These are phyloP conservation scores for Trematomus loennbergii DNA, from an alignment of 2,113 vertebrate species.

Conservation along the genomic window DNA sequence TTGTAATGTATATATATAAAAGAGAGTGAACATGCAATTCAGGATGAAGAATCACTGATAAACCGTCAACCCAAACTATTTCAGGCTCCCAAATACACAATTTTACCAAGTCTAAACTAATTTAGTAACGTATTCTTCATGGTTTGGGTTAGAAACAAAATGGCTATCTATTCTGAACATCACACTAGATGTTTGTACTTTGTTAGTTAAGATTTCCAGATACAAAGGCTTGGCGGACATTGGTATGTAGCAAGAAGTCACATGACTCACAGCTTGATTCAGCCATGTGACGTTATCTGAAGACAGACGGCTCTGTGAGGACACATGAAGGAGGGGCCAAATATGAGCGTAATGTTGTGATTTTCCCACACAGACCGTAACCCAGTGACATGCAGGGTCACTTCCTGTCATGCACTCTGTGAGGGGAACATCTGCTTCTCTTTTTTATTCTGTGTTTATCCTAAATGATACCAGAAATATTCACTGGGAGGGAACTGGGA, in stretches of 20 bases:
- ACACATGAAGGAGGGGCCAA: neutral
- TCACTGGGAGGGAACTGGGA: neutral
- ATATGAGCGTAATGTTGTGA: neutral
- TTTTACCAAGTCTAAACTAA: neutral
- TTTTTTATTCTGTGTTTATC: neutral
- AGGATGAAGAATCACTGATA: neutral
- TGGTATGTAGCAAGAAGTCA: neutral
- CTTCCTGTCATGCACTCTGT: constrained; percentile 12
- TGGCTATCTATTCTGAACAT: neutral
- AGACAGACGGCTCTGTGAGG: neutral
- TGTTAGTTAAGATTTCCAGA: neutral
- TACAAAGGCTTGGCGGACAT: neutral
- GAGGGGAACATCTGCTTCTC: neutral
- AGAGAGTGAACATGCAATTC: too few relatives aligned
- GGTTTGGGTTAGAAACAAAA: too few relatives aligned
- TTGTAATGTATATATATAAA: too few relatives aligned
- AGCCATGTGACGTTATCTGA: neutral
- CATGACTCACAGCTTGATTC: neutral
- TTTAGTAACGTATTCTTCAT: neutral
- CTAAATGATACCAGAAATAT: neutral
- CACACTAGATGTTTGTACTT: neutral
- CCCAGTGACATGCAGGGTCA: neutral
- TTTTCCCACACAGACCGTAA: constrained; percentile 1
- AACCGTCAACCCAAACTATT: neutral
- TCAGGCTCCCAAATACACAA: neutral